phyloP scores from a whole-genome alignment of 2,113 vertebrate species.

The Notiomystis cincta region DNA sequence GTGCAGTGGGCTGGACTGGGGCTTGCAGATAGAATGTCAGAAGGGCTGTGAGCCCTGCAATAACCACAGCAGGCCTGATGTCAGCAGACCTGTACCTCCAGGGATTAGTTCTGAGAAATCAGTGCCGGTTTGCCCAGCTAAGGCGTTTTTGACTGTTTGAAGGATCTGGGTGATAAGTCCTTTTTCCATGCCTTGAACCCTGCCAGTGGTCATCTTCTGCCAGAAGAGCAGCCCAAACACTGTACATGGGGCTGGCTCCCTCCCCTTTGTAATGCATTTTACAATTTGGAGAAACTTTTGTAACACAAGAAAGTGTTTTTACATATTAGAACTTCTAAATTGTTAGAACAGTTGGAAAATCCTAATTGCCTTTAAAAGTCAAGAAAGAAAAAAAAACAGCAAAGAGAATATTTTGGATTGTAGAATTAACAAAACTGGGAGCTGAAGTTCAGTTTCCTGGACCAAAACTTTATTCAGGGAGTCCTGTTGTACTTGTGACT shows the following conservation, averaged over 20 bases:
- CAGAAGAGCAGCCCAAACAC: slow-evolving; percentile 5
- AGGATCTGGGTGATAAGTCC: not conserved
- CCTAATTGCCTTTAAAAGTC: not conserved
- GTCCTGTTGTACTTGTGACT: not conserved
- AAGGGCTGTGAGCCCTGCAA: not conserved
- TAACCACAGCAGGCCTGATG: not conserved
- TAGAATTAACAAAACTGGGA: not conserved
- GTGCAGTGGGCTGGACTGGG: not conserved
- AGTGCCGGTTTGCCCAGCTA: not conserved
- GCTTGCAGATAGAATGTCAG: not conserved
- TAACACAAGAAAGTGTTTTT: slow-evolving; percentile 27
- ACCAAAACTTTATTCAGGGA: not conserved
- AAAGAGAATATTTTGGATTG: not conserved
- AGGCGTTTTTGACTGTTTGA: not conserved
- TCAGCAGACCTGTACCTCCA: slow-evolving; percentile 12
- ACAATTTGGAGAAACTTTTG: not conserved
- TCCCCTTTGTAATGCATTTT: slow-evolving; percentile 26
- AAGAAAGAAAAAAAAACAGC: not conserved
- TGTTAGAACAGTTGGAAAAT: slow-evolving; percentile 30
- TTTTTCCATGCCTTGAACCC: not conserved
- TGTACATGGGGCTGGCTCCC: not conserved
- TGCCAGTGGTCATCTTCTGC: slow-evolving; percentile 35
- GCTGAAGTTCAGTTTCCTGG: not conserved
- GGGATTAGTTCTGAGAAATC: not conserved
- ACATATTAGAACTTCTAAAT: not conserved